Base-by-base conservation (phyloP, 2,797 vertebrate genomes). In the Hylomyscus alleni region DNA sequence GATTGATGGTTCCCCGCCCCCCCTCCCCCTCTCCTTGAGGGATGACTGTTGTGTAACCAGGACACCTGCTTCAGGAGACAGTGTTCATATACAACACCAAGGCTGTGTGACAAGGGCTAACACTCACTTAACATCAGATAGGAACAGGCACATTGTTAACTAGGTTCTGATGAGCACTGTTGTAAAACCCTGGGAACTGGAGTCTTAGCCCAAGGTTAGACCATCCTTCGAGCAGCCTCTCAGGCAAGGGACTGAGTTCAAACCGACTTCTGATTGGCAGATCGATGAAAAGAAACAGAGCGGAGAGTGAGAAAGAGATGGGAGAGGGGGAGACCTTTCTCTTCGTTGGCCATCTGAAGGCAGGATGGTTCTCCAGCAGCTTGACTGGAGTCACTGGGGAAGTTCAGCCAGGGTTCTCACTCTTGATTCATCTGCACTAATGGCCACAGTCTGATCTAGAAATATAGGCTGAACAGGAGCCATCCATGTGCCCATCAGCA, bases 1-100 rank as follows among this genome's bases (percentile, higher is more conserved):
- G 44, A 44, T 24, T 5, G 29, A 58, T 22, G 11, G 29, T 15
- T 44, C 52, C 72, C 31, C 34, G 20, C 4, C 29, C 31, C 34
- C 24, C 4, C 29, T 4, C 44, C 44, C 44, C 44, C 44, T 44
- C 44, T 44, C 44, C 44, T 44, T 0, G 2, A 26, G 37, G 40
- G 44, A 24, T 3, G 0, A 47, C 6, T 34, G 9, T 29, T 12
- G 3, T 0, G 6, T 31, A 31, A 3, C 5, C 65, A 52, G 2
- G 22, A 50, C 22, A 80, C 89, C 29, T 47, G 62, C 86, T 47
- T 14, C 58, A n/a, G 44, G 44, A 37, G 62, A 20, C 0, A 0
- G 14, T 6, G 3, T 24, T 67, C n/a, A 29, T 84, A 1, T 12
- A 20, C 31, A 50, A 81, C 8, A 5, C 58, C n/a, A n/a, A 22